A percentile compares a stretch with the other conserved stretches of the same genome.
phyloP scores from a whole-genome alignment of 2,797 vertebrate genomes.

The Cossypha dichroa region DNA sequence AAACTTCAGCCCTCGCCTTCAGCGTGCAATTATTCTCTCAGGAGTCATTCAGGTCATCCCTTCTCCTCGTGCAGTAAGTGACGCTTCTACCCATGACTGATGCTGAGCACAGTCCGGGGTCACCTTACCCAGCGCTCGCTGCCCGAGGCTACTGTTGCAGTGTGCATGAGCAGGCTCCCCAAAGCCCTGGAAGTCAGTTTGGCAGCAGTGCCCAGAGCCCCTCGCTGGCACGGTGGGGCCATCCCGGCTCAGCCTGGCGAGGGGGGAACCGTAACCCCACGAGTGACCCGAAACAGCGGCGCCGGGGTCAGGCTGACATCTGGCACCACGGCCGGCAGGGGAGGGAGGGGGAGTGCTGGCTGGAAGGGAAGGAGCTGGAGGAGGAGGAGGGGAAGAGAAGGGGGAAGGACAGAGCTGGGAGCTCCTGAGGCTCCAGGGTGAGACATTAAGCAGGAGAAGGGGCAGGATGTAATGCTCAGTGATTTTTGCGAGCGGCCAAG shows the following conservation, averaged over 20 bases:
- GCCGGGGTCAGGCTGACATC: slow-evolving; percentile 45
- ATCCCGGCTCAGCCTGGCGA: fast-evolving
- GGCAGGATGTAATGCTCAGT: not conserved
- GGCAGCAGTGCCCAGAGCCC: not conserved
- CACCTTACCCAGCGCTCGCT: not conserved
- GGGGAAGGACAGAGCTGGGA: not conserved
- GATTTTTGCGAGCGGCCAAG: not conserved
- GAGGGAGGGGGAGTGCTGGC: not conserved
- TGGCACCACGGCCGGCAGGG: not conserved
- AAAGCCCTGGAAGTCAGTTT: not conserved
- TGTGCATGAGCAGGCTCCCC: not conserved
- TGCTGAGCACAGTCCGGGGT: not conserved
- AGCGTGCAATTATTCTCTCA: not conserved
- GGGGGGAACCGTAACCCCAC: not conserved
- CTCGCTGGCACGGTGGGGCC: fast-evolving
- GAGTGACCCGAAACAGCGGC: not conserved
- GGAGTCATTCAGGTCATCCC: not conserved
- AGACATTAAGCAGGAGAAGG: not conserved
- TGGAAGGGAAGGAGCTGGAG: not conserved
- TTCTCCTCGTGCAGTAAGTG: not conserved
- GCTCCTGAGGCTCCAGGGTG: not conserved
- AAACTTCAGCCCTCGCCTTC: not conserved
- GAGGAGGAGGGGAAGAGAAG: not conserved
- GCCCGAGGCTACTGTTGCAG: not conserved
- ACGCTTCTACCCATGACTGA: not conserved